Conservation (phyloP, 2,113 vertebrate species). For the Lophochroa leadbeateri region DNA sequence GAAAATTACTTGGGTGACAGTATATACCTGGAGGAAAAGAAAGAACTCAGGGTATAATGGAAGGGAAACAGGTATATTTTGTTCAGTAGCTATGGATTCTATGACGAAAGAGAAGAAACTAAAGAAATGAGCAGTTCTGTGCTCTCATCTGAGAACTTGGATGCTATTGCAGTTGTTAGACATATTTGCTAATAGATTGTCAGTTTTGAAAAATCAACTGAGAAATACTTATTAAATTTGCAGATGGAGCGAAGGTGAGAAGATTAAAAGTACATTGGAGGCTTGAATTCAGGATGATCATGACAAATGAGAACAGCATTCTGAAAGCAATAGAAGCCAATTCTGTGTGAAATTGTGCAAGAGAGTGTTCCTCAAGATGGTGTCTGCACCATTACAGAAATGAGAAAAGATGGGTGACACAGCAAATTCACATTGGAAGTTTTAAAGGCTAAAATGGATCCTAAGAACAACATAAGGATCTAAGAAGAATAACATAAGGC, state of each 20-base stretch:
- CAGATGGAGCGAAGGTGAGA: conserved; percentile 13
- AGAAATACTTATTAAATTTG: conserved; percentile 8
- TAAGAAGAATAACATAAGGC: neutral
- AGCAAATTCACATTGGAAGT: neutral
- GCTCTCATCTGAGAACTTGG: neutral
- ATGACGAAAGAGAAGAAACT: neutral
- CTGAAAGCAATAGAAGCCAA: neutral
- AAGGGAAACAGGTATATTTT: neutral
- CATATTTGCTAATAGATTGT: neutral
- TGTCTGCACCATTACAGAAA: neutral
- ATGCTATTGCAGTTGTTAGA: neutral
- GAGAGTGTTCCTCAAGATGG: neutral
- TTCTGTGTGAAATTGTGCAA: neutral
- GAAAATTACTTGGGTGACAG: neutral
- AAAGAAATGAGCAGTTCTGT: neutral
- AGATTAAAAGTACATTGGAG: neutral
- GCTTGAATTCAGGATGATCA: neutral
- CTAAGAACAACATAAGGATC: neutral
- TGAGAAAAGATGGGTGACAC: neutral
- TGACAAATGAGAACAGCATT: conserved; percentile 11
- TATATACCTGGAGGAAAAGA: neutral
- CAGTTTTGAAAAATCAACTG: neutral
- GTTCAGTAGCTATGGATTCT: neutral
- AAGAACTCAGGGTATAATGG: neutral
- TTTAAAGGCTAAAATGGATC: neutral